These are phyloP conservation scores for Hyposoter didymator DNA, from an alignment of 2,888 invertebrate species.

Conservation along the genomic window DNA sequence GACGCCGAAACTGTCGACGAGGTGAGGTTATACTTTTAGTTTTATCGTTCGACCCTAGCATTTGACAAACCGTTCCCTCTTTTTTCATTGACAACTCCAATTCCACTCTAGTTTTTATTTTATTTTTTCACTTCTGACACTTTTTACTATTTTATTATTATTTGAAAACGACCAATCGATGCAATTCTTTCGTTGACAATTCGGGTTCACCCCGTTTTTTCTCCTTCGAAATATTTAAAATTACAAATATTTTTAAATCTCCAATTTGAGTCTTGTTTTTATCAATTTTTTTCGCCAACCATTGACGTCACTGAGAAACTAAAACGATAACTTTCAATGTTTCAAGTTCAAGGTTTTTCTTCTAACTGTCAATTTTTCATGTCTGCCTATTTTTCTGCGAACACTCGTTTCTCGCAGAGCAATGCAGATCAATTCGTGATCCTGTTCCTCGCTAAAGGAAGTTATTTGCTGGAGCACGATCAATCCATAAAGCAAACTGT, in stretches of 20 bases:
- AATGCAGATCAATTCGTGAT: background rate
- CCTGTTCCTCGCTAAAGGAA: background rate
- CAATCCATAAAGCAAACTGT: too few relatives aligned
- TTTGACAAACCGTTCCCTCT: background rate
- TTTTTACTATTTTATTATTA: too few relatives aligned
- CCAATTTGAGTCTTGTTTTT: too few relatives aligned
- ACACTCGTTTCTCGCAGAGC: background rate
- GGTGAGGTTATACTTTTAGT: slow-evolving; percentile 81
- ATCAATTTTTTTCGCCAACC: too few relatives aligned
- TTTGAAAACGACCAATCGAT: too few relatives aligned
- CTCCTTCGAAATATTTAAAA: too few relatives aligned
- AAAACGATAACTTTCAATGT: background rate
- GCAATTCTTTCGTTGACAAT: too few relatives aligned
- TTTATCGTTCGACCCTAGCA: slow-evolving; percentile 42
- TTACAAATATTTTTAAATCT: too few relatives aligned
- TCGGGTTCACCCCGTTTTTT: too few relatives aligned
- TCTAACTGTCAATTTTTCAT: background rate
- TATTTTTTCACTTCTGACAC: background rate
- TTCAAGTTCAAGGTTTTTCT: background rate
- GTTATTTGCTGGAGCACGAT: background rate
- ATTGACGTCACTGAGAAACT: too few relatives aligned
- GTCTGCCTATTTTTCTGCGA: background rate
- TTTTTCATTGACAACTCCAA: slow-evolving; percentile 29
- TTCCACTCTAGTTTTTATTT: background rate
- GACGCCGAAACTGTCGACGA: slow-evolving; percentile 82